Evolutionary conservation across 2,113 vertebrate genomes (phyloP).

Genomic region (Lagopus muta): DNA sequence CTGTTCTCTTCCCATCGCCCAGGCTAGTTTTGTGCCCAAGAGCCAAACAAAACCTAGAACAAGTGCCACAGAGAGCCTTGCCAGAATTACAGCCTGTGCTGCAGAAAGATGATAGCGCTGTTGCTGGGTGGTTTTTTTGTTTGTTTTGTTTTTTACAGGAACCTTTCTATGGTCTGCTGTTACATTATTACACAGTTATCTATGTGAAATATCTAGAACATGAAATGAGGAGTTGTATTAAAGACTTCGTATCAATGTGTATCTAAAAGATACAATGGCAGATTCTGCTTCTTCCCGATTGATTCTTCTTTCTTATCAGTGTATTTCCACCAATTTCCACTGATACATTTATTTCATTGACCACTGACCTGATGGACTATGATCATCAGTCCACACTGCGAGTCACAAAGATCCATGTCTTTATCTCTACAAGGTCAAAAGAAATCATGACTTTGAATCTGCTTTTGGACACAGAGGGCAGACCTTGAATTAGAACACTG

Average conservation of each 20-base stretch:
- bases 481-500: background rate
- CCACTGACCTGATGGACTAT: background rate
- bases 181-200: background rate
- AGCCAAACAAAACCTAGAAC: background rate
- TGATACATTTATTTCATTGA: background rate
- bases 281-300: background rate
- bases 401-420: background rate
- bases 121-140: background rate
- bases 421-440: background rate
- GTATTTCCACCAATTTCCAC: background rate
- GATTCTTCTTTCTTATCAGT: background rate
- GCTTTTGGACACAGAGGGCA: background rate
- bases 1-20: background rate
- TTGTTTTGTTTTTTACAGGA: background rate
- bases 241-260: background rate
- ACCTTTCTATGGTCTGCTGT: background rate
- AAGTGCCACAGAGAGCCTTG: background rate
- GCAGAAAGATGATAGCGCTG: background rate
- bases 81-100: background rate
- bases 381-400: background rate
- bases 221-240: background rate
- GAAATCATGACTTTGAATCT: background rate
- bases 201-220: background rate
- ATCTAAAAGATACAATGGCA: background rate
- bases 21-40: background rate